A percentile compares a stretch with the other conserved stretches of the same genome.
Conservation (phyloP, 2,888 invertebrate species). For the Pandemis corylana region DNA sequence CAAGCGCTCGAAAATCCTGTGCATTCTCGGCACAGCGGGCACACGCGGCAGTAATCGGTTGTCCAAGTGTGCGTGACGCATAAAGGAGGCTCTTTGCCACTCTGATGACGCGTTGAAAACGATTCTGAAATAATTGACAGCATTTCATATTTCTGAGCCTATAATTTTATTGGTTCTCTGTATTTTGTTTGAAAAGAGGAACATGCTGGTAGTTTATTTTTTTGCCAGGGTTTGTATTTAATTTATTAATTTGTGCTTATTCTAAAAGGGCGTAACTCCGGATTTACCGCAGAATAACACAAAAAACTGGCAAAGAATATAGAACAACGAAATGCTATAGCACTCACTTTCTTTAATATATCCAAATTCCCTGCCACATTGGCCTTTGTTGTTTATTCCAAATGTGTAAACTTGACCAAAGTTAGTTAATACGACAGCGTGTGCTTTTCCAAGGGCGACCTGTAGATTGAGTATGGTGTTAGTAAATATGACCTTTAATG, state of each 20-base stretch:
- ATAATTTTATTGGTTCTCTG: no score
- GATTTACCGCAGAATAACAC: not conserved
- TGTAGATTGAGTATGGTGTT: conserved; percentile 62
- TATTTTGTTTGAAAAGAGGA: no score
- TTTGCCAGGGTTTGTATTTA: no score
- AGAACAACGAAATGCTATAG: not conserved
- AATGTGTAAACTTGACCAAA: conserved; percentile 97
- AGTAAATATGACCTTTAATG: not conserved
- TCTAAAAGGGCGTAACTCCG: no score
- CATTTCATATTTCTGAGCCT: not conserved
- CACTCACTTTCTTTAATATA: conserved; percentile 85
- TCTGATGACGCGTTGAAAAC: conserved; percentile 52
- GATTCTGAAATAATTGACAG: conserved; percentile 48
- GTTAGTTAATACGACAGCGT: conserved; percentile 94
- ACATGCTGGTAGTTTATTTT: no score
- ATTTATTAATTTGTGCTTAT: no score
- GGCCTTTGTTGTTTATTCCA: conserved; percentile 98
- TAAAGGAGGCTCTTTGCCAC: conserved; percentile 78
- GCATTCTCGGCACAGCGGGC: conserved; percentile 96
- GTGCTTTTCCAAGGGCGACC: conserved; percentile 97
- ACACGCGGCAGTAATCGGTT: conserved; percentile 94
- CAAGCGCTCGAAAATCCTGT: conserved; percentile 96
- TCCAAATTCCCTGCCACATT: conserved; percentile 95
- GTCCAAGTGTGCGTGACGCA: conserved; percentile 90
- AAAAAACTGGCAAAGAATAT: not conserved